Evolutionary conservation across 1,140 invertebrate species (phyloP).

Genomic region (Drosophila ohnishii): DNA sequence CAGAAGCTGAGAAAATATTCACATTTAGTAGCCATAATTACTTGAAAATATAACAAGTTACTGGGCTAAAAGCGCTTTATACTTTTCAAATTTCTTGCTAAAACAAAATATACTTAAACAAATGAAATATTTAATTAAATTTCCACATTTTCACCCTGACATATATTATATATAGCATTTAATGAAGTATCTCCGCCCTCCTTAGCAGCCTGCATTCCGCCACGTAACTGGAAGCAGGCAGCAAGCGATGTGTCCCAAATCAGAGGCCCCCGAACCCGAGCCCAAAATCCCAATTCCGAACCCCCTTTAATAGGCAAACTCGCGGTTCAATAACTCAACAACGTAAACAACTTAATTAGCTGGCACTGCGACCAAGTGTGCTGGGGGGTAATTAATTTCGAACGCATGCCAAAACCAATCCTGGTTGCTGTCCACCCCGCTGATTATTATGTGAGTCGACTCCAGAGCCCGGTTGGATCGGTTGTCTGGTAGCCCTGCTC

Average conservation of each 20-base stretch:
- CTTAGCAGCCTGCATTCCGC: conserved; percentile 40
- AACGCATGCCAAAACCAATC: conserved; percentile 74
- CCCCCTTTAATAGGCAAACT: conserved; percentile 24
- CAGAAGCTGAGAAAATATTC: not conserved
- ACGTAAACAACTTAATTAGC: conserved; percentile 79
- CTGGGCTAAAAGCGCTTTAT: not conserved
- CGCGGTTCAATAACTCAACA: conserved; percentile 75
- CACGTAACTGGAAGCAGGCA: conserved; percentile 46
- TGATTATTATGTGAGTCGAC: conserved; percentile 75
- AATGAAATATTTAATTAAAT: not conserved
- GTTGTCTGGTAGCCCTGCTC: conserved; percentile 39
- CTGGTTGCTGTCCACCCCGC: conserved; percentile 78
- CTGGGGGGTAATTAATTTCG: conserved; percentile 72
- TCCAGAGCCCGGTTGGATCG: conserved; percentile 38
- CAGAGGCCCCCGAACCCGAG: conserved; percentile 15
- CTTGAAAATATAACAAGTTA: not conserved
- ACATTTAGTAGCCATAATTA: not conserved
- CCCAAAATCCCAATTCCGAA: conserved; percentile 4
- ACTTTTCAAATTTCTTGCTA: not conserved
- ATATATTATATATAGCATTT: not conserved
- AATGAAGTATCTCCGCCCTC: conserved; percentile 2
- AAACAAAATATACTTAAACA: not conserved
- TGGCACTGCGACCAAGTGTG: conserved; percentile 38
- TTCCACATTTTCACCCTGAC: not conserved
- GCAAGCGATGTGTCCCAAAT: conserved; percentile 45